Base-by-base conservation (phyloP, 2,113 vertebrate genomes). In the Antigone vipio region DNA sequence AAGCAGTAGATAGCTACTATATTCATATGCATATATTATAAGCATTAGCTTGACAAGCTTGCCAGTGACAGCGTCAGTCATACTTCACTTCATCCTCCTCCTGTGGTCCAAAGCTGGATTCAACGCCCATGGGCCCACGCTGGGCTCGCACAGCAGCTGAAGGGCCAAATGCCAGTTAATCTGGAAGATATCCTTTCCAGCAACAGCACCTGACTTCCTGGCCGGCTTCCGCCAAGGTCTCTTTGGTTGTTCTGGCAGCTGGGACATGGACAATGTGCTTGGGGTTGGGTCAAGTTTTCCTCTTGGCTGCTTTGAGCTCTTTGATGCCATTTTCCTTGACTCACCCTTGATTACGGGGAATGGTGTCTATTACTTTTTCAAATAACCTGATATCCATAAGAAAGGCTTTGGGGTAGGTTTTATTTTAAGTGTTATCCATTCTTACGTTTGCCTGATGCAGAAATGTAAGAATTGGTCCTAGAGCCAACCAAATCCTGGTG, bases 171-270 rank as follows among this genome's bases (percentile, higher is more conserved):
- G 93, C 93, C 96, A 95, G 60, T 18, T 88, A 55, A 90, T 91
- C 88, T 96, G 96, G 93, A 94, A 85, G 81, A 38, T 44, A 38
- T 40, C 66, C 90, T 80, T 94, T 96, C 95, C 95, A 96, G 69
- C 45, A 76, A 45, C 71, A 35, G 93, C 97, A 97, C 94, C 98
- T 98, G 97, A 97, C 85, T 94, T 96, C 90, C 95, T 92, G 93
- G 68, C 84, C 47, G 3, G 4, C 78, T 95, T 94, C 40, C 64
- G 63, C 42, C 45, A 5, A 47, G 79, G 81, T 86, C 85, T 90
- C 87, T 86, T 75, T 8, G 9, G 96, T 69, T 76, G 56, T 95
- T 95, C 80, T 27, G 73, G 95, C 96, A 97, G 94, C 93, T 97
- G 95, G 92, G 92, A 95, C 88, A 92, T 21, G 55, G 21, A 81